phyloP scores from a whole-genome alignment of 2,888 invertebrate genomes.

The Sturmia bella region DNA sequence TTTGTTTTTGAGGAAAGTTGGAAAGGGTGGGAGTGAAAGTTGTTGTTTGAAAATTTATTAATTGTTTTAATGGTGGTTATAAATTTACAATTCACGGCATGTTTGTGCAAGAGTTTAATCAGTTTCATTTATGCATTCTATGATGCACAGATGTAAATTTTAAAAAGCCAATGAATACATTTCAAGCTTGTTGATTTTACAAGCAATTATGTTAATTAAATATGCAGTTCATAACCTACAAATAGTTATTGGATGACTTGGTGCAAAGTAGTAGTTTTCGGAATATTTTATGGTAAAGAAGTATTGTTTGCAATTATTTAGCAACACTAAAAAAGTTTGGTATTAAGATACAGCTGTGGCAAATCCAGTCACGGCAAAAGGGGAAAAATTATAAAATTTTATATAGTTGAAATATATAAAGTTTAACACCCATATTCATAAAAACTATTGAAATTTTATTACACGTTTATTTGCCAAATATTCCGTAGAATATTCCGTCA shows the following conservation, averaged over 20 bases:
- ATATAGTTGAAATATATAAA: no score
- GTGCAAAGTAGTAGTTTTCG: neutral
- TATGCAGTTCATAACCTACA: neutral
- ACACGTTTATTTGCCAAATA: no score
- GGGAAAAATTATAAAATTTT: no score
- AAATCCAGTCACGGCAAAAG: no score
- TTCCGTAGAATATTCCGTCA: no score
- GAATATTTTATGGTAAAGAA: neutral
- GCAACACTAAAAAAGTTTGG: no score
- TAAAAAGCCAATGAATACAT: conserved; percentile 35
- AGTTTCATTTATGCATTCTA: conserved; percentile 53
- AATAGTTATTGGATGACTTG: no score
- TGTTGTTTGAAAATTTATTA: conserved; percentile 73
- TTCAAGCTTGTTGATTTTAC: conserved; percentile 6
- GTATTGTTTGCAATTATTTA: no score
- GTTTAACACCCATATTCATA: no score
- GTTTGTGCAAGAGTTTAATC: conserved; percentile 38
- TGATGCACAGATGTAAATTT: neutral
- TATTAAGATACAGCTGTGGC: no score
- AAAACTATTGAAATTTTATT: no score
- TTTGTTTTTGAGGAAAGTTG: neutral
- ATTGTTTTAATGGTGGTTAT: conserved; percentile 79
- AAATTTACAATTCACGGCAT: conserved; percentile 61
- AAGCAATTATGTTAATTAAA: conserved; percentile 58
- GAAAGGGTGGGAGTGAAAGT: neutral